These are phyloP conservation scores for Coptodon bakossiorum DNA, from an alignment of 2,113 vertebrate genomes.

Conservation along the genomic window DNA sequence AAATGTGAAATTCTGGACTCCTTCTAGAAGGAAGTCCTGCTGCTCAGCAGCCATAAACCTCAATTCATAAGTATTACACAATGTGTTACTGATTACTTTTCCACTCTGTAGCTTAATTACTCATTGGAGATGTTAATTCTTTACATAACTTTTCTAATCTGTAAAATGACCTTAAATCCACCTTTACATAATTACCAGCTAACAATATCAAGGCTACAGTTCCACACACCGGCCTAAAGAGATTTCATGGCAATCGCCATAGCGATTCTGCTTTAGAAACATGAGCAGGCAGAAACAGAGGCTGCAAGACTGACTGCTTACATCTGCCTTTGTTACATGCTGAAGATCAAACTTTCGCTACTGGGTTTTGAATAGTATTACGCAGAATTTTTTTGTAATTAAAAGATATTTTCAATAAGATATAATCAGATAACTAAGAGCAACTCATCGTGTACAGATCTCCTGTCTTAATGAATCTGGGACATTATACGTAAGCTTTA, in stretches of 20 bases:
- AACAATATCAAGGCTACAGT: neutral
- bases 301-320: neutral
- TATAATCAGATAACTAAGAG: neutral
- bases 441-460: neutral
- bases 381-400: accelerated
- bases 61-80: neutral
- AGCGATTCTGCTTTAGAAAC: neutral
- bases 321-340: neutral
- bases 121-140: neutral
- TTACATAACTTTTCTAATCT: neutral
- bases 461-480: neutral
- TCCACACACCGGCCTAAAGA: neutral
- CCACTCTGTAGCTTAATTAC: neutral
- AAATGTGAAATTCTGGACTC: neutral
- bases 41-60: neutral
- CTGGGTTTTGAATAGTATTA: neutral
- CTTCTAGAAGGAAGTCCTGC: neutral
- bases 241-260: neutral
- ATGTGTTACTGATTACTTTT: neutral
- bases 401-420: neutral
- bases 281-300: neutral
- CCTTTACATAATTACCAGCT: neutral
- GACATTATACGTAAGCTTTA: neutral
- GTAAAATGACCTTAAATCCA: neutral
- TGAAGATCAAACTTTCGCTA: accelerated